Conservation (phyloP, 2,888 invertebrate species). For the Eustalomyia histrio region DNA sequence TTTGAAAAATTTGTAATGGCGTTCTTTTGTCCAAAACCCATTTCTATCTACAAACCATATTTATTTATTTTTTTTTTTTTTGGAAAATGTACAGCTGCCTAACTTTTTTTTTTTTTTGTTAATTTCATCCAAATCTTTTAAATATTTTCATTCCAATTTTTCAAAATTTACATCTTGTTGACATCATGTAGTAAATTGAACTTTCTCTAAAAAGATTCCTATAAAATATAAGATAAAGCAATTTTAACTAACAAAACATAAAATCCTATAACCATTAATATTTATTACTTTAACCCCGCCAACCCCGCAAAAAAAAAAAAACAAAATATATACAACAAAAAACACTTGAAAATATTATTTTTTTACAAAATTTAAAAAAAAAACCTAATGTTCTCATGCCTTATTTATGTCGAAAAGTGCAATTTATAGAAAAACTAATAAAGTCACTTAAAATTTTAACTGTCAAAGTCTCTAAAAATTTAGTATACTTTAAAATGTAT, state of each 20-base stretch:
- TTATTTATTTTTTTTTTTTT: no score
- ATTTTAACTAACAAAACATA: background rate
- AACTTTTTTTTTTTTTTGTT: no score
- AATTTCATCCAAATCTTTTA: no score
- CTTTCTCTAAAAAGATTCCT: no score
- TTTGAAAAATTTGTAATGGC: no score
- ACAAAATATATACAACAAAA: background rate
- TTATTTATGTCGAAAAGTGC: conserved; percentile 2
- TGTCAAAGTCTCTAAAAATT: conserved; percentile 25
- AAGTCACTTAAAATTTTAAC: conserved; percentile 23
- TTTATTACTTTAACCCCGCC: background rate
- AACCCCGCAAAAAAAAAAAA: background rate
- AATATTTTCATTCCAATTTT: no score
- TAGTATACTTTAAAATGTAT: conserved; percentile 11
- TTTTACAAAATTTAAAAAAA: background rate
- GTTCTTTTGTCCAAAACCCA: no score
- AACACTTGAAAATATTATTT: background rate
- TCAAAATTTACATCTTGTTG: no score
- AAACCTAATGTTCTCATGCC: conserved; percentile 20
- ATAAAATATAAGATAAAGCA: no score
- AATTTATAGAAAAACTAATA: background rate
- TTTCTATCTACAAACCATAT: no score
- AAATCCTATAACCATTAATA: background rate
- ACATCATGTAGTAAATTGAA: no score
- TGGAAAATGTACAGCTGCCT: no score